phyloP scores from a whole-genome alignment of 2,113 vertebrate genomes.

The Oryzias javanicus region DNA sequence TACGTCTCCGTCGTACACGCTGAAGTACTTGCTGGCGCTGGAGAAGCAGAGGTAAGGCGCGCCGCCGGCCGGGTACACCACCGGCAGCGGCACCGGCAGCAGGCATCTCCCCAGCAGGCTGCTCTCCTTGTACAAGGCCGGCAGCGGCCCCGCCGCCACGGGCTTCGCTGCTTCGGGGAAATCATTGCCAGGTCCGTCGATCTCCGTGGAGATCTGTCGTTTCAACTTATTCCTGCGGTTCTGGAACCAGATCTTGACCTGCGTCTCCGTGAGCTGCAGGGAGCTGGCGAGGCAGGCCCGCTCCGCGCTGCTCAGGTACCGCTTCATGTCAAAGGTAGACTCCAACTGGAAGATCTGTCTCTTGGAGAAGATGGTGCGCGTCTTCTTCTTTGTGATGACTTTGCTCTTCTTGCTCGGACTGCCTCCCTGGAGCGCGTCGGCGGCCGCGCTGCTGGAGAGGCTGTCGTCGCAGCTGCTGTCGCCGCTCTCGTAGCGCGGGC shows the following conservation, averaged over 20 bases:
- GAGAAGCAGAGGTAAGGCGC: slow-evolving; percentile 85
- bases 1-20: slow-evolving; percentile 83
- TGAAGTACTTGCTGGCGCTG: slow-evolving; percentile 82
- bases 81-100: slow-evolving; percentile 82
- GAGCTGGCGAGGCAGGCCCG: slow-evolving; percentile 81
- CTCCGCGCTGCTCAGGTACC: slow-evolving; percentile 86
- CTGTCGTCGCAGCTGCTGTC: slow-evolving; percentile 76
- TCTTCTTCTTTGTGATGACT: slow-evolving; percentile 82
- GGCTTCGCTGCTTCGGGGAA: slow-evolving; percentile 69
- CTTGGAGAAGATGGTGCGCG: slow-evolving; percentile 87
- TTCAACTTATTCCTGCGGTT: slow-evolving; percentile 77
- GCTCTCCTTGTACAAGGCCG: slow-evolving; percentile 82
- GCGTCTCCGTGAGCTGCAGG: slow-evolving; percentile 82
- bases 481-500: slow-evolving; percentile 67
- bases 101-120: slow-evolving; percentile 79
- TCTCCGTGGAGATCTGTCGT: slow-evolving; percentile 82
- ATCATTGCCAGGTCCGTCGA: slow-evolving; percentile 72
- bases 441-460: slow-evolving; percentile 53
- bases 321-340: slow-evolving; percentile 65
- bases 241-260: slow-evolving; percentile 80
- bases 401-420: slow-evolving; percentile 71
- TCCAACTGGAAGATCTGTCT: slow-evolving; percentile 85
- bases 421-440: slow-evolving; percentile 45
- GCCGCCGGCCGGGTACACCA: slow-evolving; percentile 80
- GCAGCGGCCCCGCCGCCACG: slow-evolving; percentile 72